Evolutionary conservation across 1,140 invertebrate genomes (phyloP), one percentile per base, ranked within the genome.

Genomic region (Notospermus geniculatus): DNA sequence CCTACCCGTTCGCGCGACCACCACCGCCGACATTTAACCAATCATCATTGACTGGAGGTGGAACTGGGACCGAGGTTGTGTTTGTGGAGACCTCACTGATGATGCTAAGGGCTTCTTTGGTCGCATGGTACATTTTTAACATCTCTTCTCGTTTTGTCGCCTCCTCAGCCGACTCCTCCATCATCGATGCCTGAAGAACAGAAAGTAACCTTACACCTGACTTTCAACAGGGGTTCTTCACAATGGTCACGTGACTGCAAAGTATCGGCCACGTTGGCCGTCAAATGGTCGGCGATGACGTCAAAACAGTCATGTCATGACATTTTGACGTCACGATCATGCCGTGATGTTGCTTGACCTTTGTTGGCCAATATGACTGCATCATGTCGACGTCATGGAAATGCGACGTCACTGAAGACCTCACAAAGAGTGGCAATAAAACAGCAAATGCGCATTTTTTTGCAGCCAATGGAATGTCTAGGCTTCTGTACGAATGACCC

Each of bases 61-160:
- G 84, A 19, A 81, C 69, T 1, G 95, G 94, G 52, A 93, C 95
- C 60, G 90, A 89, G 43, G 95, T 92, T 1, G 95, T 98, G 25
- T 92, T 91, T 88, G 96, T 96, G 11, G 93, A 95, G 19, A 99
- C 95, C 81, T 99, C 96, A 62, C 93, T 93, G 80, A 99, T 99
- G 67, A 99, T 99, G 71, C 87, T 86, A 59, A 99, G 83, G 9
- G 96, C 93, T 82, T 99, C 96, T 83, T 99, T 98, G 80, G 95
- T 98, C n/a, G 96, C 95, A 78, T 98, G 95, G 83, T 99, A 99
- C 95, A 99, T 99, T 59, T 95, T 87, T 68, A 99, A 82, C 88
- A 98, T 92, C 83, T 99, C 97, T 82, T 99, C 96, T 63, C 97
- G 87, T 79, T 96, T 95, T 70, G 91, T 86, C 4, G 95, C 95